These are phyloP conservation scores for Neotoxoptera formosana DNA, from an alignment of 1,140 invertebrate species.

Conservation along the genomic window DNA sequence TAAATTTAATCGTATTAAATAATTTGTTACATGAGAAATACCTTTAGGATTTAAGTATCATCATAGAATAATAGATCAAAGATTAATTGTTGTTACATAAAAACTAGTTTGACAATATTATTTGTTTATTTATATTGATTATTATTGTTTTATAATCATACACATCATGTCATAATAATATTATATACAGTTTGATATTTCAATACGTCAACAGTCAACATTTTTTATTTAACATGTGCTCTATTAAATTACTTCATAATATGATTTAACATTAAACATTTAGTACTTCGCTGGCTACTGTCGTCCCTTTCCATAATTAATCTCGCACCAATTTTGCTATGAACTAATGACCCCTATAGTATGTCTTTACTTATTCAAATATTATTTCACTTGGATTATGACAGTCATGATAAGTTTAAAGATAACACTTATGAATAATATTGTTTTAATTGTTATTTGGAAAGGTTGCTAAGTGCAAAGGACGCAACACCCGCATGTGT, in stretches of 20 bases:
- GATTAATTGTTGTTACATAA: neutral
- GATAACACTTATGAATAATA: neutral
- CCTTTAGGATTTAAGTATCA: neutral
- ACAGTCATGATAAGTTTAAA: neutral
- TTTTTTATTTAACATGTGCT: neutral
- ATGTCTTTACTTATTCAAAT: neutral
- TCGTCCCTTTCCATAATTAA: neutral
- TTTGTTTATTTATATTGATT: neutral
- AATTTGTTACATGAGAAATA: slow-evolving; percentile 19
- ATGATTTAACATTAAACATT: neutral
- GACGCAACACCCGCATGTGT: neutral
- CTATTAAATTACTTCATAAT: neutral
- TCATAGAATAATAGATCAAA: slow-evolving; percentile 13
- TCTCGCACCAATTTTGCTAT: neutral
- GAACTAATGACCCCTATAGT: neutral
- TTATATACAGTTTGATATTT: neutral
- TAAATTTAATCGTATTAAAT: slow-evolving; percentile 23
- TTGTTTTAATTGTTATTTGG: neutral
- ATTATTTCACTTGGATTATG: neutral
- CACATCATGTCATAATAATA: neutral
- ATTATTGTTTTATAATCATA: neutral
- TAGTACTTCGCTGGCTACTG: neutral
- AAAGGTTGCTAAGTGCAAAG: neutral
- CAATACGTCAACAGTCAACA: neutral
- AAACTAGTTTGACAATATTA: neutral